These are phyloP conservation scores for Hippasteria phrygiana DNA, from an alignment of 53 echinoderm and acorn worm species.

Conservation along the genomic window DNA sequence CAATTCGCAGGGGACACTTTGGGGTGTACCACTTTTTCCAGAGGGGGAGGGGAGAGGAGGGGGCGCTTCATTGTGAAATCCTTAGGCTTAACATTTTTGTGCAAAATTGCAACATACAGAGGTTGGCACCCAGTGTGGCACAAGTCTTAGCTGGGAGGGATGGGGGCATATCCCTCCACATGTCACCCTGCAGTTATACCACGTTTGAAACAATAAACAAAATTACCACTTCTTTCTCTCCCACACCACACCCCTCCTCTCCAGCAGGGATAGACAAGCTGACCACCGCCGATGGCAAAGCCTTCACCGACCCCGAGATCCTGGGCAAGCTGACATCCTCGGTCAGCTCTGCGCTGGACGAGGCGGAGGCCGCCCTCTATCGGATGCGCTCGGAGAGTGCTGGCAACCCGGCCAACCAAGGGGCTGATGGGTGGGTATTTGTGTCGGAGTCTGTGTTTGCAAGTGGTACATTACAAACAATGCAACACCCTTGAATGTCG, in stretches of 20 bases:
- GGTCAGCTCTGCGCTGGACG: constrained; percentile 93
- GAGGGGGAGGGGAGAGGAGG: too few relatives aligned
- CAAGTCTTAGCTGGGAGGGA: too few relatives aligned
- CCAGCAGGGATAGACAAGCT: constrained; percentile 93
- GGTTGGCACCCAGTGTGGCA: too few relatives aligned
- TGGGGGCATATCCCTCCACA: not conserved
- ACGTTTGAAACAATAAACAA: not conserved
- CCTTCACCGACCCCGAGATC: constrained; percentile 88
- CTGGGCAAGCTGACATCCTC: constrained; percentile 91
- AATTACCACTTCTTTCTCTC: not conserved
- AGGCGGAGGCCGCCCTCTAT: constrained; percentile 96
- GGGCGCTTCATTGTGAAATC: too few relatives aligned
- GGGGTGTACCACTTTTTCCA: too few relatives aligned
- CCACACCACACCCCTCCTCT: not conserved
- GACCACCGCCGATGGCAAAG: constrained; percentile 91
- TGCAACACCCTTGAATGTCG: too few relatives aligned
- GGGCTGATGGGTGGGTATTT: constrained; percentile 78
- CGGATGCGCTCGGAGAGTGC: constrained; percentile 96
- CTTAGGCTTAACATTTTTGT: too few relatives aligned
- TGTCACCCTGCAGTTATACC: not conserved
- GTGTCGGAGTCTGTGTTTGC: not conserved
- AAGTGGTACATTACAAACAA: too few relatives aligned
- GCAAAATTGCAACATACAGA: too few relatives aligned
- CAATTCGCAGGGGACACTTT: too few relatives aligned
- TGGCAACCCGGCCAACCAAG: constrained; percentile 77